Evolutionary conservation across 2,888 invertebrate genomes (phyloP).

Genomic region (Scrobipalpa costella): DNA sequence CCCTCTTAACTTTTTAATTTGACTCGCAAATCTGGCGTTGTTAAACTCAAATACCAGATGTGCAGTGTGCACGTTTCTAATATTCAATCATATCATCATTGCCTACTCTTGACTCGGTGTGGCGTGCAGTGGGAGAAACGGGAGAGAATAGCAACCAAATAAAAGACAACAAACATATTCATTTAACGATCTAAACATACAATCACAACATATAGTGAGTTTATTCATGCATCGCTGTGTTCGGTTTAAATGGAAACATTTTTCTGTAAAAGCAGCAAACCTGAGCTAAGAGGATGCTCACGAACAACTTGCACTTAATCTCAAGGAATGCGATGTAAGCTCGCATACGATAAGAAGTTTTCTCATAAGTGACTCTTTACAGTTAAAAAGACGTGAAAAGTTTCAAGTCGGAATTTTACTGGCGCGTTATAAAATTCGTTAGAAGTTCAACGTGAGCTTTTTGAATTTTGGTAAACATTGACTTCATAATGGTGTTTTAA

Average conservation of each 20-base stretch:
- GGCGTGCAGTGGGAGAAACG: conserved; percentile 50
- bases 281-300: conserved; percentile 31
- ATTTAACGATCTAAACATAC: conserved; percentile 50
- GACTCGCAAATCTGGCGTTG: conserved; percentile 33
- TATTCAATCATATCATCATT: conserved; percentile 14
- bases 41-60: conserved; percentile 32
- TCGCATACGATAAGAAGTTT: conserved; percentile 34
- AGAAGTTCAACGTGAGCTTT: conserved; percentile 35
- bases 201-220: conserved; percentile 55
- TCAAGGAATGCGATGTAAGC: conserved; percentile 33
- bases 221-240: conserved; percentile 49
- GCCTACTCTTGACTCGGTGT: background rate
- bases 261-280: conserved; percentile 29
- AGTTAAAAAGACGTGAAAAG: conserved; percentile 24
- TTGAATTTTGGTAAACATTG: conserved; percentile 23
- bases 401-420: conserved; percentile 34
- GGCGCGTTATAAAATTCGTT: conserved; percentile 33
- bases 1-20: conserved; percentile 37
- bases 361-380: conserved; percentile 30
- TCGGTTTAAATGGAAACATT: conserved; percentile 24
- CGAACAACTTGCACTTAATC: conserved; percentile 32
- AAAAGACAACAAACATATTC: conserved; percentile 44
- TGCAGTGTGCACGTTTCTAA: conserved; percentile 26
- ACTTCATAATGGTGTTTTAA: background rate
- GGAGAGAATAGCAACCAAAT: conserved; percentile 57